Percentiles rank a stretch among this genome's conserved stretches.
phyloP scores from a whole-genome alignment of 2,888 invertebrate genomes.

The Conchocele bisecta region DNA sequence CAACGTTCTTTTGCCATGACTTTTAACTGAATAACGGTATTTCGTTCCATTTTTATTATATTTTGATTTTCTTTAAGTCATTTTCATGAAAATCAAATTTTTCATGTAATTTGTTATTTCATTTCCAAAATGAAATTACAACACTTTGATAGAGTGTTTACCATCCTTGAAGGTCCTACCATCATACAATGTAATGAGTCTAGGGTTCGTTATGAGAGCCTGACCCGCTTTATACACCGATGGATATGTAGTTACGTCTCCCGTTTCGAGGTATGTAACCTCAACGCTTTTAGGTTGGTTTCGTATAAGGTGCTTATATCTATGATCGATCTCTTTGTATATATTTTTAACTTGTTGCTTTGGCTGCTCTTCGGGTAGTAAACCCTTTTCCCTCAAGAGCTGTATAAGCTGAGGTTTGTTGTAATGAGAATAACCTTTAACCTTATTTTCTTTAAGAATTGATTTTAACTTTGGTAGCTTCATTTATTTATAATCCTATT shows the following conservation, averaged over 20 bases:
- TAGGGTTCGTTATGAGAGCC: too few relatives aligned
- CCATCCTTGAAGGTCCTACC: too few relatives aligned
- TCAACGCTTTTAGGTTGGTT: not conserved
- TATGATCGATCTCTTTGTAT: not conserved
- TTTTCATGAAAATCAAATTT: not conserved
- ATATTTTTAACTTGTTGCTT: not conserved
- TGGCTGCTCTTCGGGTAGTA: not conserved
- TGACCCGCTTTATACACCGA: too few relatives aligned
- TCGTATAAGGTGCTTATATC: not conserved
- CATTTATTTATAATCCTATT: too few relatives aligned
- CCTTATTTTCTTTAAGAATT: not conserved
- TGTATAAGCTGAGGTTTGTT: not conserved
- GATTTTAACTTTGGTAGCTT: not conserved
- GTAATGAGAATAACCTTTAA: not conserved
- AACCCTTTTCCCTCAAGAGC: not conserved
- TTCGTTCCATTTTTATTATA: not conserved
- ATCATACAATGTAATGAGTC: too few relatives aligned
- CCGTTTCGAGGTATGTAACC: not conserved
- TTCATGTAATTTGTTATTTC: not conserved
- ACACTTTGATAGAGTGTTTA: too few relatives aligned
- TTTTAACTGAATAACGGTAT: too few relatives aligned
- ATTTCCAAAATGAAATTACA: too few relatives aligned
- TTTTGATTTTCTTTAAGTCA: not conserved
- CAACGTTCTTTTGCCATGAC: too few relatives aligned
- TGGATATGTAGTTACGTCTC: not conserved